phyloP scores from a whole-genome alignment of 2,113 vertebrate species.

The Sebastes schlegelii region DNA sequence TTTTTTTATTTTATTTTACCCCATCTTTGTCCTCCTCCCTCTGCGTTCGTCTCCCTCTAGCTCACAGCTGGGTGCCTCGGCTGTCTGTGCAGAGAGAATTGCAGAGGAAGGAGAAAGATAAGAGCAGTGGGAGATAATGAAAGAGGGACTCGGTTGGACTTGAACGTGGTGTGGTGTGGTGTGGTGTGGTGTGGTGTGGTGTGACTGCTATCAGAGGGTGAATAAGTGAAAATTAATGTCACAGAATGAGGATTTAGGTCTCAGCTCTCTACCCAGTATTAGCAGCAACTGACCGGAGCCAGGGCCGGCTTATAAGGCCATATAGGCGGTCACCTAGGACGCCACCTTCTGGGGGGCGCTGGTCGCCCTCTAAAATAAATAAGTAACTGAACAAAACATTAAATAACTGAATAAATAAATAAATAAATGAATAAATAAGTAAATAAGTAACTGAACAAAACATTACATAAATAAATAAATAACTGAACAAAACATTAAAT shows the following conservation, averaged over 20 bases:
- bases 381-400: no score
- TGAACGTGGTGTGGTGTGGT: background rate
- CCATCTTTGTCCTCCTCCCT: slow-evolving; percentile 41
- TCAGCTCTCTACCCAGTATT: background rate
- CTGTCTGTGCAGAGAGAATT: slow-evolving; percentile 50
- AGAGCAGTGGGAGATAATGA: slow-evolving; percentile 46
- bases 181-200: background rate
- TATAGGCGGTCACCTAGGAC: no score
- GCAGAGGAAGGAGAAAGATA: slow-evolving; percentile 56
- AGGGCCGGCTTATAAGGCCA: no score
- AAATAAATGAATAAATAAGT: no score
- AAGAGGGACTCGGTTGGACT: slow-evolving; percentile 41
- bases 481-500: no score
- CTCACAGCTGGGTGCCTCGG: slow-evolving; percentile 45
- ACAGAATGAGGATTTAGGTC: slow-evolving; percentile 24
- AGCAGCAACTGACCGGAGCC: background rate
- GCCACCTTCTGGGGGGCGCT: no score
- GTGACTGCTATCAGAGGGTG: slow-evolving; percentile 24
- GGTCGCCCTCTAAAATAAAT: no score
- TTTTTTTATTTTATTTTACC: background rate
- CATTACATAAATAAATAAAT: no score
- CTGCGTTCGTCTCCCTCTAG: background rate
- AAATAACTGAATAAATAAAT: no score
- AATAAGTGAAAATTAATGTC: slow-evolving; percentile 19
- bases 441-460: no score